Evolutionary conservation across 2,113 vertebrate genomes (phyloP), one percentile per base, ranked within the genome.

Genomic region (Nothocercus nigrocapillus): DNA sequence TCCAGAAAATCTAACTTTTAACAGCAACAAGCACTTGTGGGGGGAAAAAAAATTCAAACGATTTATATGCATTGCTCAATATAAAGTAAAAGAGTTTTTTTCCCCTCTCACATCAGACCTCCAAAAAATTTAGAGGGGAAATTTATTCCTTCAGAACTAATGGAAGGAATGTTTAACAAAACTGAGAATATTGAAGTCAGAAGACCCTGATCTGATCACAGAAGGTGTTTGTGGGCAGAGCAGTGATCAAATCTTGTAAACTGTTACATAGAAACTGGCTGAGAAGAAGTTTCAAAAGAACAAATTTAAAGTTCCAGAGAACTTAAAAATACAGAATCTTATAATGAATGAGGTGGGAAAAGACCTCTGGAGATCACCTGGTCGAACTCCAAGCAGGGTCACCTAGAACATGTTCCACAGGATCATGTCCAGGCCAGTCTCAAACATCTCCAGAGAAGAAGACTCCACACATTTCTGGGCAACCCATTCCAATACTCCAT

Each of bases 1-100:
- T 95, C 32, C 13, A 79, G 84, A 92, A 76, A 25, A 89, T 79
- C 47, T 78, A 61, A 51, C 77, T 94, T 94, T 87, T 82, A 76
- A 87, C 90, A 85, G 10, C 70, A 78, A 32, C 7, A 73, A 85
- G 36, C 0, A 2, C 24, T 76, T 82, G 40, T 40, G 4, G 1
- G 69, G 36, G 30, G 36, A n/a, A 91, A 94, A 76, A 0, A 92
- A 82, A 73, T 58, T 78, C 6, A 90, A 72, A 68, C 34, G 2
- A 79, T 79, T 84, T 90, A 58, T 92, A 74, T 11, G 27, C 80
- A 36, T 77, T 82, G 40, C 22, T 70, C 4, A 7, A 14, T 72
- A 61, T 51, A 73, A 91, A 77, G 0, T 0, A 32, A 74, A 38
- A 70, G 58, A 85, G 11, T 54, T 61, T 87, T 76, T 85, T 76